phyloP scores from a whole-genome alignment of 2,113 vertebrate species.

The Amphiprion percula region DNA sequence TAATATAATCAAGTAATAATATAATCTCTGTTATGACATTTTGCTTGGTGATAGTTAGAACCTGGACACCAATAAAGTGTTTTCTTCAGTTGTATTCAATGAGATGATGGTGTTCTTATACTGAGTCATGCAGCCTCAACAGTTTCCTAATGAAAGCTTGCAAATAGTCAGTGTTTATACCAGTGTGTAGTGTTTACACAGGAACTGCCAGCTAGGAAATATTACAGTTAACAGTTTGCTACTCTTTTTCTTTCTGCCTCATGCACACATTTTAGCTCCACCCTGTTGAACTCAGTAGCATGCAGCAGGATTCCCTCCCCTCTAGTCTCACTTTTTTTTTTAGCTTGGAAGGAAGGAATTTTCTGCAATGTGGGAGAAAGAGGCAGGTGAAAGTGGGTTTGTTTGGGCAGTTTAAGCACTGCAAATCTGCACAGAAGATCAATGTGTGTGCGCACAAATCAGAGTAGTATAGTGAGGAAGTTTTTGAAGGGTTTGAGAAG shows the following conservation, averaged over 20 bases:
- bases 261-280: conserved; percentile 48
- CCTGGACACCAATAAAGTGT: conserved; percentile 23
- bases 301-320: conserved; percentile 46
- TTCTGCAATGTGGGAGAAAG: conserved; percentile 60
- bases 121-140: no score
- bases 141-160: background rate
- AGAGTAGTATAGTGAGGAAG: background rate
- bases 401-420: background rate
- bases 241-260: background rate
- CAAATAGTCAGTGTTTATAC: background rate
- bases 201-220: background rate
- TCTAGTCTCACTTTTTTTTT: conserved; percentile 28
- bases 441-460: background rate
- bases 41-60: conserved; percentile 28
- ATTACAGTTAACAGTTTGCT: conserved; percentile 6
- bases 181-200: conserved; percentile 8
- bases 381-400: background rate
- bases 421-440: background rate
- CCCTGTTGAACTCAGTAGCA: conserved; percentile 54
- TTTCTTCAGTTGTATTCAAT: background rate
- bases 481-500: no score
- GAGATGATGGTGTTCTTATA: background rate
- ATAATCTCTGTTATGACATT: conserved; percentile 5
- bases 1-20: no score
- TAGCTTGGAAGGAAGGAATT: conserved; percentile 16